phyloP scores from a whole-genome alignment of 2,888 invertebrate genomes.

The Horisme vitalbata region DNA sequence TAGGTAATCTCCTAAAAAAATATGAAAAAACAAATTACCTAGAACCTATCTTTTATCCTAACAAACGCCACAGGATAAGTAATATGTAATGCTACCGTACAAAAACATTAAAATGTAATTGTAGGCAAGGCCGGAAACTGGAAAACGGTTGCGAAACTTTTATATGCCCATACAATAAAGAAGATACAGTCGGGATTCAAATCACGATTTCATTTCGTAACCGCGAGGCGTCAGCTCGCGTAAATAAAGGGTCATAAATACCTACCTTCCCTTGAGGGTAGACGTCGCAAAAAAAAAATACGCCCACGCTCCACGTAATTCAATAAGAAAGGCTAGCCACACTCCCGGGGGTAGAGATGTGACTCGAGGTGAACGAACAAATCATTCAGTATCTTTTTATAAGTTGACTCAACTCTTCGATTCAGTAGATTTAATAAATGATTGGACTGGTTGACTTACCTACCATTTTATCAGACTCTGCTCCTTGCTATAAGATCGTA shows the following conservation, averaged over 20 bases:
- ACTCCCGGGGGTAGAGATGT: conserved; percentile 42
- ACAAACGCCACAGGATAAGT: no score
- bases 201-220: conserved; percentile 27
- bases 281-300: conserved; percentile 49
- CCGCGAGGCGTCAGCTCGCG: conserved; percentile 35
- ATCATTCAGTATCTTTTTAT: not conserved
- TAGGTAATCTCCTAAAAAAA: no score
- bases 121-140: no score
- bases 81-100: no score
- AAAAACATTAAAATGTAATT: no score
- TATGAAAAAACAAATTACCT: no score
- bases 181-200: conserved; percentile 10
- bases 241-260: conserved; percentile 52
- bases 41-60: no score
- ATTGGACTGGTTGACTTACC: no score
- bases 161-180: not conserved
- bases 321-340: conserved; percentile 62
- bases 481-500: no score
- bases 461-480: no score
- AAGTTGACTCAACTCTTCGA: not conserved
- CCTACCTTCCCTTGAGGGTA: conserved; percentile 37
- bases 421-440: not conserved
- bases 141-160: not conserved
- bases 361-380: not conserved
- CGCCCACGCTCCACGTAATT: conserved; percentile 58